A percentile compares a stretch with the other conserved stretches of the same genome.
Evolutionary conservation across 2,888 invertebrate species (phyloP).

Genomic region (Trichopria drosophilae): DNA sequence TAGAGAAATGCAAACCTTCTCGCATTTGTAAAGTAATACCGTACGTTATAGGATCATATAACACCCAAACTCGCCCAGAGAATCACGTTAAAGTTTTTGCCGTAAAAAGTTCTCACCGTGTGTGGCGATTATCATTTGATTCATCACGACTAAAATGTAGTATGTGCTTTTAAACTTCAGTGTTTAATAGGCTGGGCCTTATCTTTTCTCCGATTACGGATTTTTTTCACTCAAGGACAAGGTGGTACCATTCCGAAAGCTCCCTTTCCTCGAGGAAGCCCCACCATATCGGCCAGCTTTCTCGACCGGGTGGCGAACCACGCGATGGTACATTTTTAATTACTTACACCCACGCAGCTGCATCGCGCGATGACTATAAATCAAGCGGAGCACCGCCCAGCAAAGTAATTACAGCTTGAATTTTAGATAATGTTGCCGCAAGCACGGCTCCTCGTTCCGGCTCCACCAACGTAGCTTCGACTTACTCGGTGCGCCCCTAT

Average conservation of each 20-base stretch:
- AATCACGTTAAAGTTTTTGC: no score
- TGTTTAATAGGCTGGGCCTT: no score
- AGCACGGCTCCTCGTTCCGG: slow-evolving; percentile 49
- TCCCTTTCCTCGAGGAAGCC: slow-evolving; percentile 38
- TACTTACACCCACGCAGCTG: slow-evolving; percentile 60
- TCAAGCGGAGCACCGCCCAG: slow-evolving; percentile 57
- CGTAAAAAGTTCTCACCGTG: no score
- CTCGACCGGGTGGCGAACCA: slow-evolving; percentile 48
- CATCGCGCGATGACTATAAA: slow-evolving; percentile 60
- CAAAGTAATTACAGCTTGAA: slow-evolving; percentile 60
- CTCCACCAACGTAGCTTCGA: slow-evolving; percentile 31
- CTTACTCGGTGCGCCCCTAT: slow-evolving; percentile 33
- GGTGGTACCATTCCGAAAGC: slow-evolving; percentile 48
- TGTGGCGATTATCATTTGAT: no score
- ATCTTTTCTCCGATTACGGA: no score
- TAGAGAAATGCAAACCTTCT: no score
- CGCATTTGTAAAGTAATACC: no score
- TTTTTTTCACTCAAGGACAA: slow-evolving; percentile 47
- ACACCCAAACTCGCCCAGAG: no score
- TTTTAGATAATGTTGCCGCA: slow-evolving; percentile 60
- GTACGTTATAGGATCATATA: no score
- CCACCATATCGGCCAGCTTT: slow-evolving; percentile 38
- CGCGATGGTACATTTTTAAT: slow-evolving; percentile 60
- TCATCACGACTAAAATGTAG: no score
- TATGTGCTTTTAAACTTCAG: no score